Conservation (phyloP, 2,888 invertebrate species). For the Cordylochernes scorpioides region DNA sequence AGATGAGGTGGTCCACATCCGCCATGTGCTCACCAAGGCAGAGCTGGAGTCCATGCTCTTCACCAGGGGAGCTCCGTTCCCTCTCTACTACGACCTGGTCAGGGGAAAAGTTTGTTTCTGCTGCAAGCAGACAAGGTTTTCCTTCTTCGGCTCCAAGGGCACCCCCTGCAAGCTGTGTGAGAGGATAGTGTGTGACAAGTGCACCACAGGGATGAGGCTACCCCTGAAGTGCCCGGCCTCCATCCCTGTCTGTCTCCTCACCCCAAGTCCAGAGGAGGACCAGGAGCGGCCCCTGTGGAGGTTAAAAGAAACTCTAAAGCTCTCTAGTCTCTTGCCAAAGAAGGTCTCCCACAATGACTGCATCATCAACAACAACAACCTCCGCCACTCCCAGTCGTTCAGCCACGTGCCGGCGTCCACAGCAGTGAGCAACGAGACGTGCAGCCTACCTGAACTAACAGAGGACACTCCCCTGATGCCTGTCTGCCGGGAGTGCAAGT, state of each 20-base stretch:
- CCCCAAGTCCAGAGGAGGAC: too few relatives aligned
- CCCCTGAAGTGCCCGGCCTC: too few relatives aligned
- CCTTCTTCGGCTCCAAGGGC: conserved; percentile 68
- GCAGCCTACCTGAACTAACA: background rate
- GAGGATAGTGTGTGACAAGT: conserved; percentile 72
- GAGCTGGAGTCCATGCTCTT: conserved; percentile 64
- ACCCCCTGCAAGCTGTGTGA: conserved; percentile 79
- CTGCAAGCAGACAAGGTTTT: conserved; percentile 77
- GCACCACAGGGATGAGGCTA: conserved; percentile 38
- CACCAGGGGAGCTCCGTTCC: conserved; percentile 38
- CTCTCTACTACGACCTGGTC: conserved; percentile 72
- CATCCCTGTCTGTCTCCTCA: too few relatives aligned
- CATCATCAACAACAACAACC: too few relatives aligned
- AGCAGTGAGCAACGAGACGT: conserved; percentile 1
- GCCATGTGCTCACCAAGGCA: conserved; percentile 79
- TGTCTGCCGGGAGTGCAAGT: conserved; percentile 78
- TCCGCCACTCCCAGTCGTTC: too few relatives aligned
- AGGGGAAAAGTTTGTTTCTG: conserved; percentile 81
- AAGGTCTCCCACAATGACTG: too few relatives aligned
- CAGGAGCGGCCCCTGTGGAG: too few relatives aligned
- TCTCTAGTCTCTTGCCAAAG: too few relatives aligned
- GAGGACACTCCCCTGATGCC: conserved; percentile 36
- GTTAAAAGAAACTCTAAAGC: too few relatives aligned
- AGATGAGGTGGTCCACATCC: conserved; percentile 86
- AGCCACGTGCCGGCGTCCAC: conserved; percentile 1